These are phyloP conservation scores for Bradypodion pumilum DNA, from an alignment of 2,797 vertebrate genomes.

Conservation along the genomic window DNA sequence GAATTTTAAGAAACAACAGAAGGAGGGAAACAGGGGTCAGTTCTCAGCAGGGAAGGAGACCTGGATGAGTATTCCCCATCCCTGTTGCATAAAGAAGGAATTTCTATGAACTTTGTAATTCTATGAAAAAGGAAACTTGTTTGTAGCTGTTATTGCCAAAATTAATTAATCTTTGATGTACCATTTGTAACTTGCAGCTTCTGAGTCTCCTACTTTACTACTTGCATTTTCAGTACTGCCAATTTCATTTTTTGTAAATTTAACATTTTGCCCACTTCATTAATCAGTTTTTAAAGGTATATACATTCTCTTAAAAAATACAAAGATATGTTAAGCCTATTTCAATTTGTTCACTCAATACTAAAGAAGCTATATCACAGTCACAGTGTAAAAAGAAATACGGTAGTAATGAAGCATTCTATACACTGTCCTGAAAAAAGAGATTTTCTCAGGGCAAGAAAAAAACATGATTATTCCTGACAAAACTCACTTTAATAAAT, in stretches of 20 bases:
- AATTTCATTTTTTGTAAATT: background rate
- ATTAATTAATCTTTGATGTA: too few species aligned
- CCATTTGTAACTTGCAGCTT: background rate
- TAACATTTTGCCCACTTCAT: background rate
- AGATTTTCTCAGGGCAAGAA: background rate
- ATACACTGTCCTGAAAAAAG: background rate
- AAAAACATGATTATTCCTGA: background rate
- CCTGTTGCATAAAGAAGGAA: too few species aligned
- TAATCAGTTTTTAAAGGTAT: background rate
- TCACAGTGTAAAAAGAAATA: background rate
- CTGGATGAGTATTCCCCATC: too few species aligned
- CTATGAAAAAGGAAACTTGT: too few species aligned
- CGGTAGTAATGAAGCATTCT: background rate
- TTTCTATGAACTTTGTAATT: too few species aligned
- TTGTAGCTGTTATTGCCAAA: too few species aligned
- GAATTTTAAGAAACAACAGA: too few species aligned
- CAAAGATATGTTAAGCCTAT: background rate
- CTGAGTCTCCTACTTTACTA: background rate
- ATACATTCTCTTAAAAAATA: background rate
- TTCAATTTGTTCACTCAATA: background rate
- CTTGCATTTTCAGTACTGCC: background rate
- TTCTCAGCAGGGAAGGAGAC: too few species aligned
- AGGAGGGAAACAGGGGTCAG: too few species aligned
- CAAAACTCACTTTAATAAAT: background rate
- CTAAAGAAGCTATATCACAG: background rate